Base-by-base conservation (phyloP, 2,888 invertebrate genomes). In the Stegophylla sp. region DNA sequence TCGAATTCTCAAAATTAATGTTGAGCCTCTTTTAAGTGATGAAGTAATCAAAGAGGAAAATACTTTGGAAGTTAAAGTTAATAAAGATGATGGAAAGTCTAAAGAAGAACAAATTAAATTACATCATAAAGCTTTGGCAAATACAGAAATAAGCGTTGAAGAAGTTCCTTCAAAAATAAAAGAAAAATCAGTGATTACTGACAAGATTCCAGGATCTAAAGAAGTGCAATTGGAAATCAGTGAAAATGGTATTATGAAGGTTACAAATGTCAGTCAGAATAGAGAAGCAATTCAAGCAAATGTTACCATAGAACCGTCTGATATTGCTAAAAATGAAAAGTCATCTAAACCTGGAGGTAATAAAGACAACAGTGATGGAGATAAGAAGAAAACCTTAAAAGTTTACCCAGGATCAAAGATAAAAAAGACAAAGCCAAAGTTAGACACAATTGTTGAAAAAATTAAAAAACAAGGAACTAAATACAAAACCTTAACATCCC, bases 151-250 rank as follows among this genome's bases (percentile, higher is more conserved):
- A 28, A 17, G 5, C 13, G 20, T 45, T 28, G 59, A 59, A 48
- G 45, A 69, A 64, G 13, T 43, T 20, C 15, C 12, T 4, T 43
- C 45, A 23, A 77, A 67, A 63, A 9, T 41, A 28, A 56, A 74
- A 26, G 73, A 74, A 56, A 82, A 73, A 28, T 20, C 61, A 61
- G 67, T 26, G 28, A 26, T 51, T 59, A 59, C 56, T 45, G 79
- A 82, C 63, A 77, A 86, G 15, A 86, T 86, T 26, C 85, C 87
- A 43, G 89, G 89, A 74, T 90, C 90, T 89, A 90, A 90, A 84
- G 91, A 91, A 86, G 91, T 91, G 63, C 91, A 91, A 84, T 85
- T 91, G 63, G 88, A 90, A 84, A 91, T 91, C 74, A 91, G 90
- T 82, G 91, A 91, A 85, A 90, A 89, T 83, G 91, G 91, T 64